These are phyloP conservation scores for Naja naja DNA, from an alignment of 2,113 vertebrate genomes.

Conservation along the genomic window DNA sequence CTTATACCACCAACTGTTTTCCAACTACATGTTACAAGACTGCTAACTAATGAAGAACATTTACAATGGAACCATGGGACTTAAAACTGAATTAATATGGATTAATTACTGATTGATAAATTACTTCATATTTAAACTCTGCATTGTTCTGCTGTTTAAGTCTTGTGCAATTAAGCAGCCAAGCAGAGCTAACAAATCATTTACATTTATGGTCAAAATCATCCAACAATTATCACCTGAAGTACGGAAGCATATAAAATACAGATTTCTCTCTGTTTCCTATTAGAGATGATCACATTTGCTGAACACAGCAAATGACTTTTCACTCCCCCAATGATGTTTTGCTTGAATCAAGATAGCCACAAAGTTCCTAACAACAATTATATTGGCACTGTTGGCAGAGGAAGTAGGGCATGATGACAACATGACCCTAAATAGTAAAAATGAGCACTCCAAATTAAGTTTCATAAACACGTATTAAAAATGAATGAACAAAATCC, in stretches of 20 bases:
- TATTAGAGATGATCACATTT: neutral
- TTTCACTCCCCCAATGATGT: neutral
- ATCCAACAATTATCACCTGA: neutral
- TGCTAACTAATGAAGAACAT: neutral
- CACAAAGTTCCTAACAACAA: neutral
- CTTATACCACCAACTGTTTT: neutral
- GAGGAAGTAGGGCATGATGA: neutral
- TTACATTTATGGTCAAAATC: neutral
- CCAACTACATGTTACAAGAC: neutral
- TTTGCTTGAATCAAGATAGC: neutral
- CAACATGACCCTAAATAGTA: neutral
- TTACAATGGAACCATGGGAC: neutral
- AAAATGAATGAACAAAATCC: neutral
- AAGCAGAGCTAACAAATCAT: neutral
- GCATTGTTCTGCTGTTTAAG: neutral
- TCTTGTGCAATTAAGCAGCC: neutral
- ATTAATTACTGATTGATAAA: neutral
- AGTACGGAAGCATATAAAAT: neutral
- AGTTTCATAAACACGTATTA: neutral
- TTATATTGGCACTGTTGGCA: neutral
- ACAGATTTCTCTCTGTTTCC: neutral
- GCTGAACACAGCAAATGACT: neutral
- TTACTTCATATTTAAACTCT: neutral
- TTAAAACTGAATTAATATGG: neutral
- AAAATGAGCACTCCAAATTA: neutral